Evolutionary conservation across 2,113 vertebrate genomes (phyloP).

Genomic region (Ginglymostoma cirratum): DNA sequence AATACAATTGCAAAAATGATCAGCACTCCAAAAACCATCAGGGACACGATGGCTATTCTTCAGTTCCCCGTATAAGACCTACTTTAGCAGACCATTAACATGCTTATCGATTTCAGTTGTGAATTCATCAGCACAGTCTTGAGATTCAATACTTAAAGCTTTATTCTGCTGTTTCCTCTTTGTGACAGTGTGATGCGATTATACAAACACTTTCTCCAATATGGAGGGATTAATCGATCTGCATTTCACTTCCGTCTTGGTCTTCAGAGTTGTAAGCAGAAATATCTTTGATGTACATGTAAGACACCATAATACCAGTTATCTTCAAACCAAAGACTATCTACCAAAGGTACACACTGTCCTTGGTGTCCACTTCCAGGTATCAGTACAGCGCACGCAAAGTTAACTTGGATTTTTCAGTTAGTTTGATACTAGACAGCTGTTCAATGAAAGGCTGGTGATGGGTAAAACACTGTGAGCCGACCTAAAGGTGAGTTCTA

Average conservation of each 20-base stretch:
- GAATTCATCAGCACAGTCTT: background rate
- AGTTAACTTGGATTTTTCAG: background rate
- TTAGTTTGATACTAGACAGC: background rate
- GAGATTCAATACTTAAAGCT: background rate
- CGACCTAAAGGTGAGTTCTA: background rate
- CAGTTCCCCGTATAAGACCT: background rate
- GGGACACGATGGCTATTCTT: background rate
- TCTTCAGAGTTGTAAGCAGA: background rate
- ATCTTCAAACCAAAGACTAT: background rate
- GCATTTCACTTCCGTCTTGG: background rate
- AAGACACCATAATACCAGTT: background rate
- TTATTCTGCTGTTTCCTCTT: background rate
- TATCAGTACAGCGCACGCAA: background rate
- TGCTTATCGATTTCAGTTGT: background rate
- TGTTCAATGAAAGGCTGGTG: background rate
- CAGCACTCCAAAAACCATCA: background rate
- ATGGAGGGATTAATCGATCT: background rate
- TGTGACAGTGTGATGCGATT: background rate
- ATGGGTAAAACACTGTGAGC: background rate
- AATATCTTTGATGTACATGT: background rate
- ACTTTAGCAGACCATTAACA: too few relatives aligned
- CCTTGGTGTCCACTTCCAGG: background rate
- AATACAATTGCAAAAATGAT: background rate
- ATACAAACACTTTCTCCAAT: background rate
- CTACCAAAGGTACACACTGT: background rate